Conservation (phyloP, 2,797 vertebrate species). For the Thalassophryne amazonica region DNA sequence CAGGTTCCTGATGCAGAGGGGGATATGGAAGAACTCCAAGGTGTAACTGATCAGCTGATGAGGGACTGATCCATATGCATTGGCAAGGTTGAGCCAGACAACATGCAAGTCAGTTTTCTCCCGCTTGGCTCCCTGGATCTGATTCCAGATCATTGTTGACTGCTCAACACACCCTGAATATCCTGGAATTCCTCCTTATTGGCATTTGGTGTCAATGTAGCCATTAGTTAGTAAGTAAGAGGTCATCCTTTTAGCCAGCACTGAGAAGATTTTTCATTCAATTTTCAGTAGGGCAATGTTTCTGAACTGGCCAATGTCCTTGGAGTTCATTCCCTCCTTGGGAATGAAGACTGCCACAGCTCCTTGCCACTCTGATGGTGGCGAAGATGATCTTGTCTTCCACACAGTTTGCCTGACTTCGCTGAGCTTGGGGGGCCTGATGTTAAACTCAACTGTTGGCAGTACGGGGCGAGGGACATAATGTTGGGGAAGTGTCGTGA, state of each 20-base stretch:
- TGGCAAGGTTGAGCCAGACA: neutral
- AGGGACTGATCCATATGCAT: slow-evolving; percentile 2
- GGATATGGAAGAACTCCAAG: neutral
- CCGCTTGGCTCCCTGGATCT: no score
- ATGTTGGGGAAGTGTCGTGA: no score
- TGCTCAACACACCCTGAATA: no score
- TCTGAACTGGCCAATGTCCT: neutral
- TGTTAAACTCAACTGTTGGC: no score
- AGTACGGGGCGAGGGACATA: no score
- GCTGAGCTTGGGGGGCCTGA: neutral
- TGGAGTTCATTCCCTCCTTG: slow-evolving; percentile 3
- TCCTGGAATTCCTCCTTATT: neutral
- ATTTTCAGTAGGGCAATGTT: neutral
- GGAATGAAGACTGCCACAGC: no score
- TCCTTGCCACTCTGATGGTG: neutral
- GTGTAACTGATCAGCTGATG: neutral
- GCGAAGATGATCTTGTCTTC: neutral
- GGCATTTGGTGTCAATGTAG: neutral
- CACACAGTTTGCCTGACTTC: neutral
- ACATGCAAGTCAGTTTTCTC: no score
- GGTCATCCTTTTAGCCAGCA: neutral
- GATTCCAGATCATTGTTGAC: no score
- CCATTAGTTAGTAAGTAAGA: neutral
- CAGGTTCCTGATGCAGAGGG: no score
- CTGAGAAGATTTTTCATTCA: neutral